Evolutionary conservation across 2,113 vertebrate species (phyloP), one percentile per base, ranked within the genome.

Genomic region (Saccopteryx bilineata): DNA sequence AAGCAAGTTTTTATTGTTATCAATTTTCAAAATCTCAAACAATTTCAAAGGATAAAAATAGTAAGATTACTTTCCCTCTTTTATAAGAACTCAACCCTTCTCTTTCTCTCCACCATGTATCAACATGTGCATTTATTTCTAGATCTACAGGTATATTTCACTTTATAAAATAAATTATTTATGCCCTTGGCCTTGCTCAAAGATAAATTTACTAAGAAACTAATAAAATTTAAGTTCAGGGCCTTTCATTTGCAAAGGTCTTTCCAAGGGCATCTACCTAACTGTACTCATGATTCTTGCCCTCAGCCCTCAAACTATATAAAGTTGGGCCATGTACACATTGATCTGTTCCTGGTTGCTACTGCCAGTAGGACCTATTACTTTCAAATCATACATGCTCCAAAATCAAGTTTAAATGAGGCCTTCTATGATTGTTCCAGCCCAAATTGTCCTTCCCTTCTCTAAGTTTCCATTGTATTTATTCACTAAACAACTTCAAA

Each of bases 11-110:
- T 28, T 50, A 58, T 66, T 52, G 14, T 61, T 71, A 54, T 61
- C 23, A 79, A 21, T 83, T 79, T 95, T 50, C 50, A 93, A 90
- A 94, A 65, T 97, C 56, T 60, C 58, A 87, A 94, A 86, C 46
- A 87, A 68, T 84, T 93, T 46, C 68, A 68, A 91, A 86, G 63
- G 24, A 81, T 56, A 78, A 87, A 84, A 61, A 61, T 61, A 28
- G 1, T 26, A 23, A 76, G 21, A 11, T 60, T 18, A 23, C 56
- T 28, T 54, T 11, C 18, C 4, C 11, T 74, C 2, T 17, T 18
- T 11, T 4, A 63, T 2, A 76, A 58, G 74, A 71, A 21, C 1
- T 15, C 58, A 75, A 28, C 5, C 60, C 1, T 63, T 82, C 24
- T 74, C 26, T 61, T 39, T 33, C 13, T 69, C 6, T 28, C 2